Conservation (phyloP, 2,797 vertebrate genomes). For the Eidolon dupreanum region DNA sequence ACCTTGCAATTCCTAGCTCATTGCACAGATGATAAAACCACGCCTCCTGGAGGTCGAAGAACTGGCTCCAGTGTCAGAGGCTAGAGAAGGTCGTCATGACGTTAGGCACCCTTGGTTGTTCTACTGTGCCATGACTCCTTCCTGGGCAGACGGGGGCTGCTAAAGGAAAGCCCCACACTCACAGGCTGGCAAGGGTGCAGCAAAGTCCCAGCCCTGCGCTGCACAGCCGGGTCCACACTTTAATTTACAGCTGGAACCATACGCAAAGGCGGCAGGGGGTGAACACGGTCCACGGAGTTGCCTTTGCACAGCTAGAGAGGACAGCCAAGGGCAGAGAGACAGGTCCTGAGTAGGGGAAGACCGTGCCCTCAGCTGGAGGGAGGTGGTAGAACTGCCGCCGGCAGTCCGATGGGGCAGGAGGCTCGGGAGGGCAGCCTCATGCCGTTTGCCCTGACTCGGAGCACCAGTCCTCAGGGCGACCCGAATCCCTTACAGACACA, state of each 20-base stretch:
- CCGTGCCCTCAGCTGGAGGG: not conserved
- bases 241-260: constrained; percentile 68
- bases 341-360: not conserved
- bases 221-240: constrained; percentile 48
- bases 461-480: not conserved
- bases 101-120: not conserved
- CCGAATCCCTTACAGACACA: not conserved
- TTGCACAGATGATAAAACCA: not conserved
- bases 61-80: not conserved
- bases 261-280: constrained; percentile 45
- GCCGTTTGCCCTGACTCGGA: not conserved
- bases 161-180: constrained; percentile 37
- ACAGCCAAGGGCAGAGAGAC: not conserved
- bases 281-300: constrained; percentile 50
- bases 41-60: not conserved
- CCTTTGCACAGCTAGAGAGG: constrained; percentile 53
- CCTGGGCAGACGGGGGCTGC: not conserved
- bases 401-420: not conserved
- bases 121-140: not conserved
- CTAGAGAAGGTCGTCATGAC: not conserved
- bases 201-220: not conserved
- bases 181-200: constrained; percentile 48
- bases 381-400: not conserved
- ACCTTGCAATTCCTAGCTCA: not conserved
- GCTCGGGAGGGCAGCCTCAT: not conserved